Evolutionary conservation across 2,797 vertebrate species (phyloP).

Genomic region (Harpagifer antarcticus): DNA sequence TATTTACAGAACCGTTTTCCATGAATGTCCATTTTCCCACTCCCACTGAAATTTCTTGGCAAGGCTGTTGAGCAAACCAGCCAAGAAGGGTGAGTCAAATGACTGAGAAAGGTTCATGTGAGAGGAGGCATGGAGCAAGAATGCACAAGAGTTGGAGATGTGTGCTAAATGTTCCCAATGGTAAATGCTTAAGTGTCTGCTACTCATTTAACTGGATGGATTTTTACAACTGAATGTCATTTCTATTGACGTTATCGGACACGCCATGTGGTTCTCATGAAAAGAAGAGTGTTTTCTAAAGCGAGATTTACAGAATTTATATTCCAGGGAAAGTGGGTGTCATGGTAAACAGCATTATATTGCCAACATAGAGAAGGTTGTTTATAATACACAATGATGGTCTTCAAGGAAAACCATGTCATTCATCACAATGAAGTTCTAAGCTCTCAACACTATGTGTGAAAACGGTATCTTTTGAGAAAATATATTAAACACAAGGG

Average conservation of each 20-base stretch:
- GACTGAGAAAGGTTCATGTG: neutral
- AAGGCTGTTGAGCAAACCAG: neutral
- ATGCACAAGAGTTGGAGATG: neutral
- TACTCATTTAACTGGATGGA: neutral
- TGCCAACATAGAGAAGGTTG: neutral
- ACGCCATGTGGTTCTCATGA: neutral
- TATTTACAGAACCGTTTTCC: slow-evolving; percentile 30
- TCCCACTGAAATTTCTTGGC: slow-evolving; percentile 19
- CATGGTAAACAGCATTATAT: neutral
- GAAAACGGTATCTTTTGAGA: neutral
- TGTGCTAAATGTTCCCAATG: neutral
- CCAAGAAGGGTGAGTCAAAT: slow-evolving; percentile 13
- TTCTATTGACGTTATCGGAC: neutral
- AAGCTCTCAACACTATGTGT: neutral
- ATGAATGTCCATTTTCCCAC: slow-evolving; percentile 11
- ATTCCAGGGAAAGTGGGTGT: neutral
- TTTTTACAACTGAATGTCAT: neutral
- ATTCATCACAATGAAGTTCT: slow-evolving; percentile 1
- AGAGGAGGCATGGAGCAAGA: slow-evolving; percentile 11
- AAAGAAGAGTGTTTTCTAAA: neutral
- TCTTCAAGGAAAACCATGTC: neutral
- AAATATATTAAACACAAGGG: neutral
- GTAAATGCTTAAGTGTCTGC: neutral
- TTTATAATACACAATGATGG: neutral
- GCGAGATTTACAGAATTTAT: neutral